Conservation (phyloP, 2,797 vertebrate genomes). For the Manis javanica region DNA sequence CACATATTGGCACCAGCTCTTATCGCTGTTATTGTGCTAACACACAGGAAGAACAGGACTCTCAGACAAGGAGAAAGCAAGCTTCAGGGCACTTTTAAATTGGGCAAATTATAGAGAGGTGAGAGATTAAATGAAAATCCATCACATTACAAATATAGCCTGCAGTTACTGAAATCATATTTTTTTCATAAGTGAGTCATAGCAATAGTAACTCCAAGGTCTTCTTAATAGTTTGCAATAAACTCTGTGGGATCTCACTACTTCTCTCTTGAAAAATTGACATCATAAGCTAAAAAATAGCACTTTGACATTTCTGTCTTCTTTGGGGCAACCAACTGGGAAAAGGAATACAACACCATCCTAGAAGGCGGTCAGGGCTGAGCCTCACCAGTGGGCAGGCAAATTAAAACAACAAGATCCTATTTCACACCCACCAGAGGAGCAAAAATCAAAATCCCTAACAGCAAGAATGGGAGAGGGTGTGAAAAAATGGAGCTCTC, state of each 20-base stretch:
- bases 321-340: not conserved
- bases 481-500: rapidly evolving
- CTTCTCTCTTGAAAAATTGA: slow-evolving; percentile 68
- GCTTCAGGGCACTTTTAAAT: slow-evolving; percentile 69
- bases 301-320: slow-evolving; percentile 14
- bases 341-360: not conserved
- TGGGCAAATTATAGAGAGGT: slow-evolving; percentile 71
- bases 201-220: slow-evolving; percentile 57
- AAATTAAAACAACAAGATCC: not conserved
- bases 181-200: slow-evolving; percentile 73
- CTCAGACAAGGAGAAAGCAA: slow-evolving; percentile 10
- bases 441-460: not conserved
- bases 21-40: not conserved
- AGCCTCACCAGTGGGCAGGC: not conserved
- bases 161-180: slow-evolving; percentile 55
- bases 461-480: not conserved
- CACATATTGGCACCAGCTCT: not conserved
- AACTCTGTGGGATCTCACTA: slow-evolving; percentile 72
- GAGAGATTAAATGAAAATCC: slow-evolving; percentile 75
- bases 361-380: not conserved
- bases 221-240: slow-evolving; percentile 73
- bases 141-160: slow-evolving; percentile 68
- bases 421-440: not conserved
- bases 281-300: slow-evolving; percentile 68
- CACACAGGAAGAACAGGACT: slow-evolving; percentile 18